phyloP scores from a whole-genome alignment of 2,888 invertebrate species.

The Hirudinaria manillensis region DNA sequence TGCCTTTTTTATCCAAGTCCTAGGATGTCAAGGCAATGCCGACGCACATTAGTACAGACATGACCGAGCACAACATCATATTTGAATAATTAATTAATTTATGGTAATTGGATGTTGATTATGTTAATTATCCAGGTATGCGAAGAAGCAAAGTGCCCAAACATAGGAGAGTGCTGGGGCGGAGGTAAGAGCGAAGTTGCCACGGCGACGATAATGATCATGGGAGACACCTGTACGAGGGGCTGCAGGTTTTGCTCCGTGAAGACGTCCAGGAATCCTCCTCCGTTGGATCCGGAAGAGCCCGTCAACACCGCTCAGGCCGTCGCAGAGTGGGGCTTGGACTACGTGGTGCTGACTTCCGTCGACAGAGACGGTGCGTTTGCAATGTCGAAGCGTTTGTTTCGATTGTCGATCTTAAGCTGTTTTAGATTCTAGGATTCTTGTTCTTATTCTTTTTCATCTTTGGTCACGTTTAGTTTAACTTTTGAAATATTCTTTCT shows the following conservation, averaged over 20 bases:
- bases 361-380: conserved; percentile 87
- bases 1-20: no score
- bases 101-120: no score
- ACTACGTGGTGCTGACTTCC: conserved; percentile 93
- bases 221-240: conserved; percentile 98
- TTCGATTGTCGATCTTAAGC: background rate
- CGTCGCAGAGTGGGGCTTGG: conserved; percentile 86
- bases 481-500: background rate
- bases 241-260: conserved; percentile 98
- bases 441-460: background rate
- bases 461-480: background rate
- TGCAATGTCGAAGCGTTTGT: background rate
- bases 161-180: conserved; percentile 83
- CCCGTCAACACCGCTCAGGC: conserved; percentile 87
- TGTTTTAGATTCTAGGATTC: background rate
- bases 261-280: conserved; percentile 82
- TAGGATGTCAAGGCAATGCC: no score
- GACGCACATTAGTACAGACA: no score
- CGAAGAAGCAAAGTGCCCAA: conserved; percentile 94
- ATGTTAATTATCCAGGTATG: no score
- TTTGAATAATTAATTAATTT: no score
- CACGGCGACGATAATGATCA: conserved; percentile 98
- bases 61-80: no score
- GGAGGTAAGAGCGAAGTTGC: conserved; percentile 80
- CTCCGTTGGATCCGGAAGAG: conserved; percentile 78